phyloP scores from a whole-genome alignment of 1,140 invertebrate genomes.

The Drosophila subobscura region DNA sequence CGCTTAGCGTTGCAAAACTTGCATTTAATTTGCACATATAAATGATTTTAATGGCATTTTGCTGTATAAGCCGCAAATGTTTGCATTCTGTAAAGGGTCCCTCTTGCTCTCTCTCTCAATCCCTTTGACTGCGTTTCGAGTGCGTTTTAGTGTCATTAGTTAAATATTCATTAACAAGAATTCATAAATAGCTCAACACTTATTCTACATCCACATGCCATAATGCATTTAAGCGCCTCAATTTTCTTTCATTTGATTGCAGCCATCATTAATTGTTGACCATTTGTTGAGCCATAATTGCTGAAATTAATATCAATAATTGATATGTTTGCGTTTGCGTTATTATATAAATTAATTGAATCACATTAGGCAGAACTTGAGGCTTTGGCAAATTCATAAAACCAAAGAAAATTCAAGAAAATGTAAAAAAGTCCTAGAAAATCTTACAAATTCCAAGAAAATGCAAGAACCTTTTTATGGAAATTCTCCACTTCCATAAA shows the following conservation, averaged over 20 bases:
- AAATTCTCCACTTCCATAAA: too few species aligned
- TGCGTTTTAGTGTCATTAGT: conserved; percentile 54
- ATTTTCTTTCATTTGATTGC: conserved; percentile 35
- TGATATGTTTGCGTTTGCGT: conserved; percentile 32
- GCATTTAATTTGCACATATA: conserved; percentile 33
- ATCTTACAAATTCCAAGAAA: too few species aligned
- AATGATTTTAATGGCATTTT: conserved; percentile 41
- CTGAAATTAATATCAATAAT: conserved; percentile 46
- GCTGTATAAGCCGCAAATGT: conserved; percentile 1
- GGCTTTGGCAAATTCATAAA: not conserved
- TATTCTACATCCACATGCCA: conserved; percentile 11
- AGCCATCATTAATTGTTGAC: conserved; percentile 39
- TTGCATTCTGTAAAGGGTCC: conserved; percentile 9
- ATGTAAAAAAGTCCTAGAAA: too few species aligned
- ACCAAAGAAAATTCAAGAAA: too few species aligned
- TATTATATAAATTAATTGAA: conserved; percentile 5
- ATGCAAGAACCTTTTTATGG: too few species aligned
- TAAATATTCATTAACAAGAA: conserved; percentile 50
- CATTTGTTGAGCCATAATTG: conserved; percentile 54
- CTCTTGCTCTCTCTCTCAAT: not conserved
- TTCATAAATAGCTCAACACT: conserved; percentile 48
- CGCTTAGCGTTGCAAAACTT: conserved; percentile 43
- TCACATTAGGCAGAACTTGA: not conserved
- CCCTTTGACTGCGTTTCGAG: conserved; percentile 16
- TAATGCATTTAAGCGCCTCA: conserved; percentile 31